Evolutionary conservation across 2,888 invertebrate species (phyloP).

Genomic region (Perithous albicinctus): DNA sequence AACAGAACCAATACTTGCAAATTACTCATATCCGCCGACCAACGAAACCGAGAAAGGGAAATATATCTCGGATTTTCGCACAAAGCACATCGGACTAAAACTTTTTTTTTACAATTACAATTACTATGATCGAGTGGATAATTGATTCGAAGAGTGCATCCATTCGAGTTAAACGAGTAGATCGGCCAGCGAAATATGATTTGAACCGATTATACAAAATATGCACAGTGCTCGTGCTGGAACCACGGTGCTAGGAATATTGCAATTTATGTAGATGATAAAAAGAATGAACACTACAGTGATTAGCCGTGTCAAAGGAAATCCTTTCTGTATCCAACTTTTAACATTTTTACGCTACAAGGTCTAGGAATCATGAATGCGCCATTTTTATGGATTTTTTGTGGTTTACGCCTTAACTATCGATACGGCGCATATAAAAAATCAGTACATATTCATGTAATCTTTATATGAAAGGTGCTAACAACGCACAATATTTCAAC

Average conservation of each 20-base stretch:
- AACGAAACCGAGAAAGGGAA: not conserved
- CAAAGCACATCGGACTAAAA: not conserved
- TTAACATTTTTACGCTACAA: not conserved
- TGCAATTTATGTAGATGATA: not conserved
- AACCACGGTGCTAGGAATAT: not conserved
- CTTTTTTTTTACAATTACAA: slow-evolving; percentile 39
- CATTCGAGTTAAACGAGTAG: slow-evolving; percentile 43
- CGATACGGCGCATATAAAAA: too few species aligned
- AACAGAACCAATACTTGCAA: not conserved
- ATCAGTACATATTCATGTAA: too few species aligned
- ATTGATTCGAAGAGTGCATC: slow-evolving; percentile 53
- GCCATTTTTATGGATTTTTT: too few species aligned
- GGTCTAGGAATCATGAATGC: too few species aligned
- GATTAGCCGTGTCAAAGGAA: not conserved
- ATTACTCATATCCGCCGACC: not conserved
- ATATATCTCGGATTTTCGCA: not conserved
- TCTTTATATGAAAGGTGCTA: too few species aligned
- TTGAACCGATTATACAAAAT: slow-evolving; percentile 21
- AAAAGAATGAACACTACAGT: not conserved
- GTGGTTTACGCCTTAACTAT: too few species aligned
- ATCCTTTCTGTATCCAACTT: not conserved
- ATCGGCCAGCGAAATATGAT: not conserved
- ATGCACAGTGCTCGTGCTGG: not conserved
- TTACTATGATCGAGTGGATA: slow-evolving; percentile 57
- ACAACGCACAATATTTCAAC: too few species aligned